Evolutionary conservation across 2,797 vertebrate genomes (phyloP).

Genomic region (Xiphorhynchus erythropygius): DNA sequence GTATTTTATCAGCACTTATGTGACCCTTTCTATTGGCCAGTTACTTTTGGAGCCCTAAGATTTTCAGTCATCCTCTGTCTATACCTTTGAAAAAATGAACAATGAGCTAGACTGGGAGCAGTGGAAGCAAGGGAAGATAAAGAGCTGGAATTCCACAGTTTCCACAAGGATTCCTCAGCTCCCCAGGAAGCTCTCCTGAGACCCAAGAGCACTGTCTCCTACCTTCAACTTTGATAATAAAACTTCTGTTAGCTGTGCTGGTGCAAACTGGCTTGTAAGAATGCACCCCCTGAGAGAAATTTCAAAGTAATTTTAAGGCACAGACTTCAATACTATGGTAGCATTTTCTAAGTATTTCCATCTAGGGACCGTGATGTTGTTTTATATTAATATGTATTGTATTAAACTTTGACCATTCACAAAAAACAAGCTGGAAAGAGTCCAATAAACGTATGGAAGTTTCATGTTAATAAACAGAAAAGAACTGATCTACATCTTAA

Average conservation of each 20-base stretch:
- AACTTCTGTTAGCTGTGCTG: neutral
- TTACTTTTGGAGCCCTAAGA: neutral
- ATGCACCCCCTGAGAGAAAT: neutral
- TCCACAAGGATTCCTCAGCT: neutral
- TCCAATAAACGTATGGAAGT: neutral
- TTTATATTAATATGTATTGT: neutral
- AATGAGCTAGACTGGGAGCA: neutral
- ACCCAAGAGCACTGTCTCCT: neutral
- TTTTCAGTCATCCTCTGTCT: neutral
- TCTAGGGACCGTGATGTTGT: neutral
- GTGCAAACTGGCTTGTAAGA: neutral
- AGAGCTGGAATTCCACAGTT: neutral
- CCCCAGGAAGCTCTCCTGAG: neutral
- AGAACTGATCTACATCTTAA: neutral
- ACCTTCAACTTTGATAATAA: neutral
- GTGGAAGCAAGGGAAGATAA: neutral
- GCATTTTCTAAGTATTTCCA: neutral
- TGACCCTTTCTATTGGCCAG: neutral
- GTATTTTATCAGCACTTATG: neutral
- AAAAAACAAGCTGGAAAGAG: neutral
- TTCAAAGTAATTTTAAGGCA: neutral
- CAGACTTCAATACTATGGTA: neutral
- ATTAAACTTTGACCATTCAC: neutral
- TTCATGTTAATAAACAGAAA: neutral
- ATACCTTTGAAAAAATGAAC: neutral